Conservation (phyloP, 1,140 invertebrate species). For the Monomorium pharaonis region DNA sequence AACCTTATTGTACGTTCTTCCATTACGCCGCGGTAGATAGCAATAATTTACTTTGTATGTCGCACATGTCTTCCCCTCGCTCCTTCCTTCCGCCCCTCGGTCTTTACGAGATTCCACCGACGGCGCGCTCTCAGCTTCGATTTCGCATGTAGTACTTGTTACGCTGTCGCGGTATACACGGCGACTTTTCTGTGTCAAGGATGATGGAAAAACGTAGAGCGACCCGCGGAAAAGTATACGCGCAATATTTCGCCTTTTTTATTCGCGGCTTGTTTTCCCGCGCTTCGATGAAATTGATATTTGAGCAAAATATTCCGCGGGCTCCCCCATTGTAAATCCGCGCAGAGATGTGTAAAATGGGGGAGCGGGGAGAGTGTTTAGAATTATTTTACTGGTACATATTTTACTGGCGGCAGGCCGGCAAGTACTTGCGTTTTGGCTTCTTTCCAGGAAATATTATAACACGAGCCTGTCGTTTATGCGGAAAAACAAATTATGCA, state of each 20-base stretch:
- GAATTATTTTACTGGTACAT: neutral
- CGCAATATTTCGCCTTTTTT: constrained; percentile 24
- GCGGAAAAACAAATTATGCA: constrained; percentile 4
- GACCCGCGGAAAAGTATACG: neutral
- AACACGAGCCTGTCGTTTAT: constrained; percentile 24
- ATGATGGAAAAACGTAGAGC: constrained; percentile 13
- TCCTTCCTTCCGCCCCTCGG: no score
- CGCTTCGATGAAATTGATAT: constrained; percentile 27
- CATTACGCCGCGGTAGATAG: constrained; percentile 65
- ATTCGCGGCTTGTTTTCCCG: neutral
- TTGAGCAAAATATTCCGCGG: constrained; percentile 6
- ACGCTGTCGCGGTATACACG: constrained; percentile 6
- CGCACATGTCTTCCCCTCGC: constrained; percentile 42
- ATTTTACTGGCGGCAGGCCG: constrained; percentile 4
- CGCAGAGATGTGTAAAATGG: neutral
- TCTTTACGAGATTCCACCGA: constrained; percentile 63
- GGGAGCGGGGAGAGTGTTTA: neutral
- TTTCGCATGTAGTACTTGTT: constrained; percentile 20
- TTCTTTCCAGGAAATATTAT: constrained; percentile 7
- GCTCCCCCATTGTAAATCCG: neutral
- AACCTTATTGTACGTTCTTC: constrained; percentile 70
- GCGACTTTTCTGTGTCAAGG: constrained; percentile 44
- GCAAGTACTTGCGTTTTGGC: constrained; percentile 12
- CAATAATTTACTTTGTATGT: constrained; percentile 60
- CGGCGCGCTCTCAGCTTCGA: constrained; percentile 34